Evolutionary conservation across 64 coral and sea anemone genomes (phyloP), one percentile per base, ranked within the genome.

Genomic region (Dendronephthya gigantea): DNA sequence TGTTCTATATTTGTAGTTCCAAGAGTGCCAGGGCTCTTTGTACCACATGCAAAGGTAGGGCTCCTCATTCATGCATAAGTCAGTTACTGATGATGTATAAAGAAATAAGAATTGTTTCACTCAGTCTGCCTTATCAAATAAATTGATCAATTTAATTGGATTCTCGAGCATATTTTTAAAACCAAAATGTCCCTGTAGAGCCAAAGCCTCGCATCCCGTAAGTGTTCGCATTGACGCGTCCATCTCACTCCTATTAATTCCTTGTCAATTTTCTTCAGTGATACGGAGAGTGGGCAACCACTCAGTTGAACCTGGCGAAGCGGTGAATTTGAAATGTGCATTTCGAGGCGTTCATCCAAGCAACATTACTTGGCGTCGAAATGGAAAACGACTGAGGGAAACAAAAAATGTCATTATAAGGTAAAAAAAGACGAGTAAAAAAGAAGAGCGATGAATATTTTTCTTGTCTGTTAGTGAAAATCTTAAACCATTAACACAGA

Each of bases 331-430:
- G 1, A 96, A 85, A 49, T 96, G 93, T 29, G 29, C 36, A 12
- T 82, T 50, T 12, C 59, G 37, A 40, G 85, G 82, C 9, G 35
- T 1, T 30, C 87, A 84, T 1, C 47, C 35, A 34, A 51, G 82
- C 74, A 86, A 85, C 12, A 70, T 96, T 27, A 90, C 88, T 10
- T 96, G 93, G 93, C 84, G 82, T 22, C 87, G 30, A 58, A 83
- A 92, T 90, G 51, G 85, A 12, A 51, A 30, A 4, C 37, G 1
- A 29, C 7, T 88, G 15, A 45, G 49, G 29, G 84, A 65, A 38
- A 62, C 82, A 22, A 82, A 47, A 50, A 79, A 88, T 12, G 30
- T 48, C 41, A 1, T 59, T 35, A 92, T 92, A 2, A 83, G 55
- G 55, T 62, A 62, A 62, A 62, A 23, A 45, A 23, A 2, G 2